Base-by-base conservation (phyloP, 2,797 vertebrate species). In the Bradypodion pumilum region DNA sequence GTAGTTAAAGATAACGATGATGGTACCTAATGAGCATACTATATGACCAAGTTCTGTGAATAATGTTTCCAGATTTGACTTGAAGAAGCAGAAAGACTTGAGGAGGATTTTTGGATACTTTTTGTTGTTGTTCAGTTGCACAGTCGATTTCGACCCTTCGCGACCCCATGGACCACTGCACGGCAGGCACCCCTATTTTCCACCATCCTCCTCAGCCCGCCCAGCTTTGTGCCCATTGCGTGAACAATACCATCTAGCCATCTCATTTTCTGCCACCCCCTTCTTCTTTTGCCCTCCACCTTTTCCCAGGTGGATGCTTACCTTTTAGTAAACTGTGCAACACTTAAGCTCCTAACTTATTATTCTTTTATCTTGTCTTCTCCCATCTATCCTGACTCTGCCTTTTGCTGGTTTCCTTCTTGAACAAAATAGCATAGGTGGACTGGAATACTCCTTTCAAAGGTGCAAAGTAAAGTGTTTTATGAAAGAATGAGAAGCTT, bases 391-490 rank as follows among this genome's bases (percentile, higher is more conserved):
- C 89, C 89, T 88, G 80, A 88, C 89, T 89, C 88, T 80, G 66
- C 86, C 83, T 69, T 90, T 74, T 90, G 85, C 86, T 82, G 87
- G 89, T 90, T 90, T 91, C 91, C 90, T 92, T 87, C 80, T 89
- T 92, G 89, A 91, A 91, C 89, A 35, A 87, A 92, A 91, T 90
- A 82, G 91, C 84, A 85, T 85, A 88, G 87, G 90, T 90, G 82
- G 89, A 89, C 73, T 83, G 87, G 91, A 91, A 92, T 90, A 4
- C 88, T 90, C 91, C 77, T 92, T 88, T 91, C 89, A 91, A 94
- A 91, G 91, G n/a, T n/a, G n/a, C n/a, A n/a, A n/a, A n/a, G n/a
- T n/a, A 88, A 86, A 86, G 65, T 29, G 35, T 80, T 86, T 78
- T n/a, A 29, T 66, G 46, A 88, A 92, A 88, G 76, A 87, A 65